These are phyloP conservation scores for Calephelis virginiensis DNA, from an alignment of 1,140 invertebrate genomes.

Conservation along the genomic window DNA sequence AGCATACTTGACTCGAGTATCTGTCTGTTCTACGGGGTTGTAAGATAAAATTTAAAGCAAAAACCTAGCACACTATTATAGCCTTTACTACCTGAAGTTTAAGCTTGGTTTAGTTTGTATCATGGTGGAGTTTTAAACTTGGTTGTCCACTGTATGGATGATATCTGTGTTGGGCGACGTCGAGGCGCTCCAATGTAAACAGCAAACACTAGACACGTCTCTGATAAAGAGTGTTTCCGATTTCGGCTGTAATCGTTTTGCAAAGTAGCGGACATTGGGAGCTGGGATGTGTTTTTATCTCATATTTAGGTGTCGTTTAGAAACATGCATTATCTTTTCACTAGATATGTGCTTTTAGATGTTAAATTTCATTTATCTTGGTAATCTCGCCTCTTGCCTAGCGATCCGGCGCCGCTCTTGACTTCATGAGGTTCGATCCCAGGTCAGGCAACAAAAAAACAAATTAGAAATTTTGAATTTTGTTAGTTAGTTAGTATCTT, in stretches of 20 bases:
- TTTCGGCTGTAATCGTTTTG: slow-evolving; percentile 23
- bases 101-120: slow-evolving; percentile 6
- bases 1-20: slow-evolving; percentile 35
- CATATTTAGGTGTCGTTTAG: not conserved
- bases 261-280: slow-evolving; percentile 13
- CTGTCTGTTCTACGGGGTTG: slow-evolving; percentile 25
- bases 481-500: too few relatives aligned
- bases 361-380: too few relatives aligned
- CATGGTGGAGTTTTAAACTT: slow-evolving; percentile 5
- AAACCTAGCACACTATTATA: not conserved
- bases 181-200: slow-evolving; percentile 39
- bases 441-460: too few relatives aligned
- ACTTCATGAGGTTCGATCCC: too few relatives aligned
- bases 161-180: slow-evolving; percentile 33
- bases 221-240: slow-evolving; percentile 25
- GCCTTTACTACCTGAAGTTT: not conserved
- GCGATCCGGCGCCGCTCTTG: too few relatives aligned
- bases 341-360: too few relatives aligned
- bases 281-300: not conserved
- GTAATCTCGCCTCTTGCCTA: too few relatives aligned
- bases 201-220: slow-evolving; percentile 21
- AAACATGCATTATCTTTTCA: too few relatives aligned
- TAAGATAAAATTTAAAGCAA: slow-evolving; percentile 7
- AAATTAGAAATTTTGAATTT: too few relatives aligned
- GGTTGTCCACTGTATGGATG: slow-evolving; percentile 17